Percentiles rank a stretch among this genome's conserved stretches.
Evolutionary conservation across 92 coral and sea anemone species (phyloP).

Genomic region (Porites rus): DNA sequence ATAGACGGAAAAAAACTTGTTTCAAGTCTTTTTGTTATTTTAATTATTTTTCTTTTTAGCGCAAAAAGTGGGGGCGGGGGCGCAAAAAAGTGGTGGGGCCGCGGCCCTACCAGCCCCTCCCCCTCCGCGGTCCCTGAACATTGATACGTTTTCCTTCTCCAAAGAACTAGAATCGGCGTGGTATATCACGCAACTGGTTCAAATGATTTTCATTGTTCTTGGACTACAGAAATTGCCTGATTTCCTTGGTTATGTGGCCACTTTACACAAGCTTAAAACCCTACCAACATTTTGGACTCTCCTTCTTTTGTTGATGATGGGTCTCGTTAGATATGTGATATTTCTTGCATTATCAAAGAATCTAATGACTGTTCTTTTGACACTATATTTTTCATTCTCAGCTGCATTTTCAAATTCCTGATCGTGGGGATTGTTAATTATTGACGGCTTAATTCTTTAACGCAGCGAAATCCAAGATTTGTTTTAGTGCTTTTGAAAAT

Average conservation of each 20-base stretch:
- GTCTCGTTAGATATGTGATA: neutral
- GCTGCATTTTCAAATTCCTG: neutral
- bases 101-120: too few relatives aligned
- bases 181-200: conserved; percentile 7
- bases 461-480: neutral
- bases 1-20: too few relatives aligned
- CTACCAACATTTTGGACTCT: neutral
- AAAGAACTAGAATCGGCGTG: neutral
- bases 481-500: neutral
- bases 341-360: neutral
- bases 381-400: neutral
- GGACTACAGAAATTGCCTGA: neutral
- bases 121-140: too few relatives aligned
- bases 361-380: neutral
- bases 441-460: neutral
- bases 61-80: too few relatives aligned
- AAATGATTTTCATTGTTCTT: neutral
- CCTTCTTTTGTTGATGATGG: neutral
- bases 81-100: too few relatives aligned
- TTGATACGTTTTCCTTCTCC: neutral
- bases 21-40: too few relatives aligned
- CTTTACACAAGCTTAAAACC: neutral
- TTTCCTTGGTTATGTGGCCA: neutral
- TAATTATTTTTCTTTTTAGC: too few relatives aligned
- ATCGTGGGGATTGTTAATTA: neutral